Percentiles rank a stretch among this genome's conserved stretches.
Conservation (phyloP, 2,888 invertebrate genomes). For the Yponomeuta plumbellus region DNA sequence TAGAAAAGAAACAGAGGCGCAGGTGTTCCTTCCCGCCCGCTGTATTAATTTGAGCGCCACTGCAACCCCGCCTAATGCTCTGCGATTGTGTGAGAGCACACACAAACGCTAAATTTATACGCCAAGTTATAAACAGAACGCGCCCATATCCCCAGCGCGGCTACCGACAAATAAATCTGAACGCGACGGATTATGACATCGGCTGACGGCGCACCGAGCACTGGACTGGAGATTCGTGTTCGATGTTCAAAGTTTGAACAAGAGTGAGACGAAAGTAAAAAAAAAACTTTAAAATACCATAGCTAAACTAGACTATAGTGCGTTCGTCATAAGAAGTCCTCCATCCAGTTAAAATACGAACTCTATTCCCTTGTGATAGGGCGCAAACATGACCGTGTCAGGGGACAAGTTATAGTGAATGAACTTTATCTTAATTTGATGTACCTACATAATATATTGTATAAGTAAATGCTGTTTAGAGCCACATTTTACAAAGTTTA, state of each 20-base stretch:
- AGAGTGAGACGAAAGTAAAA: too few relatives aligned
- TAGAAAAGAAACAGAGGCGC: conserved; percentile 67
- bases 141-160: conserved; percentile 40
- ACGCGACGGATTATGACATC: conserved; percentile 62
- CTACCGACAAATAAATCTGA: conserved; percentile 43
- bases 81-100: conserved; percentile 52
- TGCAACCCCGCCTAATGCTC: conserved; percentile 58
- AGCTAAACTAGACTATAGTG: too few relatives aligned
- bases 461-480: too few relatives aligned
- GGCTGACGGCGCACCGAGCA: conserved; percentile 14
- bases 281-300: too few relatives aligned
- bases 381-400: too few relatives aligned
- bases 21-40: conserved; percentile 54
- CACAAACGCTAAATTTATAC: conserved; percentile 61
- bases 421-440: too few relatives aligned
- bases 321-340: too few relatives aligned
- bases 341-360: too few relatives aligned
- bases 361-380: too few relatives aligned
- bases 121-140: conserved; percentile 44
- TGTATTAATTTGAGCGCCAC: conserved; percentile 63
- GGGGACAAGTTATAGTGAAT: too few relatives aligned
- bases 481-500: too few relatives aligned
- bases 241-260: neutral
- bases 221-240: neutral
- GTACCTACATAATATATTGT: too few relatives aligned